Evolutionary conservation across 2,113 vertebrate species (phyloP).

Genomic region (Periophthalmodon schlosseri): DNA sequence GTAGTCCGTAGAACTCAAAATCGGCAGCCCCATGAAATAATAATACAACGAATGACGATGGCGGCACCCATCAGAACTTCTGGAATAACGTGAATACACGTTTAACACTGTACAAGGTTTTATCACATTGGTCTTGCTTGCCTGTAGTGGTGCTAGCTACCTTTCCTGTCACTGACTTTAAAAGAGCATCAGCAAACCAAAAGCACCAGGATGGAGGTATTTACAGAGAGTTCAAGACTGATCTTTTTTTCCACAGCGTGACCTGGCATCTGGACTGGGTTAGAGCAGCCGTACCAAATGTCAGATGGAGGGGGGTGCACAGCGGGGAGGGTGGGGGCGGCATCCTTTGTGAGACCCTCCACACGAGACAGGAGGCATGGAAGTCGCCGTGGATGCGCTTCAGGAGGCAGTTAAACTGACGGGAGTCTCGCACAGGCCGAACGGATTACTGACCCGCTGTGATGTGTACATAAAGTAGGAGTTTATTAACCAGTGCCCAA

Average conservation of each 20-base stretch:
- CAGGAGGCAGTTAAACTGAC: conserved; percentile 28
- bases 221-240: conserved; percentile 14
- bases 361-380: conserved; percentile 16
- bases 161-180: conserved; percentile 9
- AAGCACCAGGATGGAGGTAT: conserved; percentile 19
- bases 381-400: conserved; percentile 7
- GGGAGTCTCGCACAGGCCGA: conserved; percentile 29
- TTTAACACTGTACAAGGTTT: too few species aligned
- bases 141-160: neutral
- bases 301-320: conserved; percentile 40
- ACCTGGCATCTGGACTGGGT: conserved; percentile 69
- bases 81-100: too few species aligned
- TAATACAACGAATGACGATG: too few species aligned
- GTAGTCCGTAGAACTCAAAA: too few species aligned
- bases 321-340: conserved; percentile 28
- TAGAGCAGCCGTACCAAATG: conserved; percentile 63
- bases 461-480: conserved; percentile 59
- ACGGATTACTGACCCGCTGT: conserved; percentile 50
- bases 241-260: conserved; percentile 12
- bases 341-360: conserved; percentile 16
- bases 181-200: conserved; percentile 24
- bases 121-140: neutral
- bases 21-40: too few species aligned
- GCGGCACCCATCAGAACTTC: too few species aligned
- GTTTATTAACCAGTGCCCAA: conserved; percentile 64